Evolutionary conservation across 2,888 invertebrate species (phyloP).

Genomic region (Invenusta paracnida): DNA sequence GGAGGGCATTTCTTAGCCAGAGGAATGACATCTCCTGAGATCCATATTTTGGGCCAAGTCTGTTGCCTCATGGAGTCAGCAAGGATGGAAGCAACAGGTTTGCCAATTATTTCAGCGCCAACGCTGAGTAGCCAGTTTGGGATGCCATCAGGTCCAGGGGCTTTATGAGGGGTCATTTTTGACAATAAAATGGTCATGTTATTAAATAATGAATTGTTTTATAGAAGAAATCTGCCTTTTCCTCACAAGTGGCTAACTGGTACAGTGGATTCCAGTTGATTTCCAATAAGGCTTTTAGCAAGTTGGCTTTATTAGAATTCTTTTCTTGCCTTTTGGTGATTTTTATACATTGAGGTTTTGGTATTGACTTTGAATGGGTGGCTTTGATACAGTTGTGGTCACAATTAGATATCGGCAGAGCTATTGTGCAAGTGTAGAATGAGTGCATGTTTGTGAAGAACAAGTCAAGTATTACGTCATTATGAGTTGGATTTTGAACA

Average conservation of each 20-base stretch:
- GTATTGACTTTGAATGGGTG: conserved; percentile 25
- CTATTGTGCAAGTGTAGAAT: conserved; percentile 29
- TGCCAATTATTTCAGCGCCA: conserved; percentile 19
- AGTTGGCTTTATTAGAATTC: conserved; percentile 23
- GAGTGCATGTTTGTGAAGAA: conserved; percentile 29
- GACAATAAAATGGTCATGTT: conserved; percentile 25
- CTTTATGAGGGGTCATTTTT: conserved; percentile 21
- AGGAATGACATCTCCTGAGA: conserved; percentile 29
- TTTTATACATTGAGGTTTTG: conserved; percentile 23
- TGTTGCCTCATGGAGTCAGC: conserved; percentile 26
- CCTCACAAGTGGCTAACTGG: conserved; percentile 29
- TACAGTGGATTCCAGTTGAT: conserved; percentile 25
- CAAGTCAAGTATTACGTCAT: conserved; percentile 14
- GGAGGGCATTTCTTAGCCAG: conserved; percentile 27
- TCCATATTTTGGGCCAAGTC: conserved; percentile 29
- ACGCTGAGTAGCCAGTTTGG: conserved; percentile 21
- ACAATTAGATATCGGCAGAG: not conserved
- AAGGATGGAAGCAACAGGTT: conserved; percentile 23
- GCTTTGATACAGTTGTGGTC: conserved; percentile 23
- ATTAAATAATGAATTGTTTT: conserved; percentile 16
- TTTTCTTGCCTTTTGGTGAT: conserved; percentile 26
- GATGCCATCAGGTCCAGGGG: conserved; percentile 29
- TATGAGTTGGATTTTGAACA: conserved; percentile 12
- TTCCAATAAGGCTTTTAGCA: conserved; percentile 18
- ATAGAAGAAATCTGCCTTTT: conserved; percentile 11